phyloP scores from a whole-genome alignment of 1,140 invertebrate genomes.

The Daktulosphaira vitifoliae region DNA sequence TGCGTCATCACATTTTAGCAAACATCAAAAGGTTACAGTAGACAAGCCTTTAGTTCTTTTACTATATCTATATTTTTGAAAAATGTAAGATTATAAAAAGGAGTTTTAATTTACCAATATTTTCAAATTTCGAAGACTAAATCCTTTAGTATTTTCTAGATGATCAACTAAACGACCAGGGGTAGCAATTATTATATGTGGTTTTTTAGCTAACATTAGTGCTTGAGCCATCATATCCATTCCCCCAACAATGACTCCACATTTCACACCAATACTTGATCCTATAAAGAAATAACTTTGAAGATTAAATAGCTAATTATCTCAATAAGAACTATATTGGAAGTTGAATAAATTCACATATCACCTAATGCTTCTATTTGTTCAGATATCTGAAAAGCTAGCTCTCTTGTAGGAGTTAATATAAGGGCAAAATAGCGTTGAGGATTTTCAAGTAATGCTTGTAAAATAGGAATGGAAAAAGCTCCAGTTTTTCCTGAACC shows the following conservation, averaged over 20 bases:
- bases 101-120: conserved; percentile 55
- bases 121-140: conserved; percentile 78
- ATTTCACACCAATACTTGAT: conserved; percentile 81
- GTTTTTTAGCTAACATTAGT: conserved; percentile 83
- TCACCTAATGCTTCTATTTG: conserved; percentile 89
- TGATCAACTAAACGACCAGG: conserved; percentile 85
- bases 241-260: conserved; percentile 92
- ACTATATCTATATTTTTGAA: background rate
- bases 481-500: conserved; percentile 97
- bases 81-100: background rate
- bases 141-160: conserved; percentile 89
- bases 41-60: background rate
- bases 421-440: conserved; percentile 90
- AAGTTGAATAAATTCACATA: conserved; percentile 18
- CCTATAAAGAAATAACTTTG: conserved; percentile 45
- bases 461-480: conserved; percentile 92
- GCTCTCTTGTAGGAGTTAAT: conserved; percentile 91
- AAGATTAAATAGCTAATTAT: background rate
- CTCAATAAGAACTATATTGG: background rate
- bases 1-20: too few relatives aligned
- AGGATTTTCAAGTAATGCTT: conserved; percentile 78
- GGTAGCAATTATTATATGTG: conserved; percentile 89
- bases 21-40: background rate
- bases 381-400: conserved; percentile 93
- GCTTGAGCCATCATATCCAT: conserved; percentile 96